Conservation (phyloP, 2,113 vertebrate species). For the Gymnocephalus cernua region DNA sequence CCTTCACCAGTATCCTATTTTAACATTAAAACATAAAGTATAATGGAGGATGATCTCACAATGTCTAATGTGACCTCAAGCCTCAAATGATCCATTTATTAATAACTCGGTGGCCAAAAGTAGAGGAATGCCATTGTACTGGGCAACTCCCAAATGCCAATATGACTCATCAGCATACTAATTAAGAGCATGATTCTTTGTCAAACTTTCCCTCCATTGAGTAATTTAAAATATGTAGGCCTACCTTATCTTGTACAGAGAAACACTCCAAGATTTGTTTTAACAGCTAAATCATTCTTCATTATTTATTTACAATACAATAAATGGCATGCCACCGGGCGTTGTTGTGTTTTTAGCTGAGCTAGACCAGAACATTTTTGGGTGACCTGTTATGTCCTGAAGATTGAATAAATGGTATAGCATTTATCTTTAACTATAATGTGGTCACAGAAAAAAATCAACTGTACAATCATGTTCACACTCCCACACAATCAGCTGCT, state of each 20-base stretch:
- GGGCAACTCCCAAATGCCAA: background rate
- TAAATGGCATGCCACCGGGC: background rate
- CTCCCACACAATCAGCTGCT: slow-evolving; percentile 1
- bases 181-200: background rate
- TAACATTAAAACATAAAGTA: background rate
- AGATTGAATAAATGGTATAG: background rate
- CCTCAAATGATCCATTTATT: background rate
- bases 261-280: background rate
- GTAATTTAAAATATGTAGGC: background rate
- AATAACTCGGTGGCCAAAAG: background rate
- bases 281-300: background rate
- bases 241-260: background rate
- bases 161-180: background rate
- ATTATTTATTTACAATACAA: background rate
- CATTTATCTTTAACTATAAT: background rate
- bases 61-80: background rate
- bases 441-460: background rate
- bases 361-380: background rate
- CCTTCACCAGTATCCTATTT: background rate
- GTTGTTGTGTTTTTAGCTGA: too few relatives aligned
- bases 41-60: background rate
- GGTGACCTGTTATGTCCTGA: background rate
- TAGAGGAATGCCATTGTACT: slow-evolving; percentile 20
- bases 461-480: background rate
- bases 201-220: background rate